These are phyloP conservation scores for Anguilla pacifica DNA, from an alignment of 2,797 vertebrate genomes.

Conservation along the genomic window DNA sequence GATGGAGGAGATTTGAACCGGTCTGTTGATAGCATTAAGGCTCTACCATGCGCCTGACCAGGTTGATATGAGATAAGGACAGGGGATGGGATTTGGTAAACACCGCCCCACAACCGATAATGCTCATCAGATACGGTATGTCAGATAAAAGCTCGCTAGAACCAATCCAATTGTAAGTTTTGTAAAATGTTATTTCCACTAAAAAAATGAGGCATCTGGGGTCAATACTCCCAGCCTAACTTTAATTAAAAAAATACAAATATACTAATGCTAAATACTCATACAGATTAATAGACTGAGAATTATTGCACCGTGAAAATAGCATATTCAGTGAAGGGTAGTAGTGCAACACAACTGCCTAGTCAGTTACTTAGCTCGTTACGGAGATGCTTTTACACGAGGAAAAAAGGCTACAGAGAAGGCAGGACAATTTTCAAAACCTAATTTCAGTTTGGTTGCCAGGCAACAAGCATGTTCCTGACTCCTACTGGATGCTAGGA, in stretches of 20 bases:
- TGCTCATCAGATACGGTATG: too few species aligned
- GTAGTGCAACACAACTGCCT: not conserved
- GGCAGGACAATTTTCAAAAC: not conserved
- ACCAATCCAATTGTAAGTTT: not conserved
- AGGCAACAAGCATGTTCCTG: not conserved
- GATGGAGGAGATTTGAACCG: not conserved
- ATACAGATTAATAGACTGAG: not conserved
- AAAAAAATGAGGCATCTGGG: not conserved
- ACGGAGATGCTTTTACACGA: not conserved
- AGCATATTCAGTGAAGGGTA: not conserved
- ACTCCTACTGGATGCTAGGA: not conserved
- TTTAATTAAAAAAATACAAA: too few species aligned
- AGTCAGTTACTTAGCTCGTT: not conserved
- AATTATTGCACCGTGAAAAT: not conserved
- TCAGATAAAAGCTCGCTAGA: not conserved
- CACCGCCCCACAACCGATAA: not conserved
- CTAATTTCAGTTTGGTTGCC: not conserved
- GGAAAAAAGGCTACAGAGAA: not conserved
- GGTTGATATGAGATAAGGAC: not conserved
- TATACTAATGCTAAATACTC: not conserved
- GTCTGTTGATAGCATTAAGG: too few species aligned
- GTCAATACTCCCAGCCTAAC: not conserved
- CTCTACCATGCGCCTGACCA: not conserved
- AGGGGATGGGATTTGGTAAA: not conserved
- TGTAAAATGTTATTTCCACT: not conserved